Evolutionary conservation across 2,888 invertebrate species (phyloP), one percentile per base, ranked within the genome.

Genomic region (Embidobia sp.): DNA sequence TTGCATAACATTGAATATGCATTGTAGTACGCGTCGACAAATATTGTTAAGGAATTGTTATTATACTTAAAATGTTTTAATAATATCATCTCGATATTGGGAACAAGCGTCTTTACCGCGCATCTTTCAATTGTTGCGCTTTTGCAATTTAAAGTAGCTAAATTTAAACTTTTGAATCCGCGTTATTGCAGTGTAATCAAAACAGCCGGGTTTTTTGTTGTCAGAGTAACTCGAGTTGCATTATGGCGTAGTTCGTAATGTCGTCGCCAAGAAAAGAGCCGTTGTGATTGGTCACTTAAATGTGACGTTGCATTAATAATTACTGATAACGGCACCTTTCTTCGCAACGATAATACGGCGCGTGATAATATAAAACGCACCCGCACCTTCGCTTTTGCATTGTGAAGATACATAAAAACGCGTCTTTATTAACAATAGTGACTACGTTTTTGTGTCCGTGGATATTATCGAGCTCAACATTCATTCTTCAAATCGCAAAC

Each of bases 271-370:
- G 49, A 33, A 51, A 51, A 19, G 33, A 2, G 18, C n/a, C 49
- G 13, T 8, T 11, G 10, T 10, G 31, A 51, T 33, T 33, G 49
- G 49, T 19, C 33, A 51, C 19, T 51, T 51, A 33, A 33, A 33
- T 33, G n/a, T 51, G 49, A 51, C 49, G 49, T 51, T 22, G 49
- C 22, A 51, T 33, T 33, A 19, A 51, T 33, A 51, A 31, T 29
- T 29, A 16, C 49, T 33, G 49, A 51, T 51, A 51, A 33, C 33
- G 33, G 31, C 49, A 33, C 19, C 19, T 51, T 33, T 33, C 49
- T 33, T 33, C 13, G 22, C 49, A 48, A 15, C 19, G 49, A 51
- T 51, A 51, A 51, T 19, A 8, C 8, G 16, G 19, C 31, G n/a
- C n/a, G n/a, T n/a, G n/a, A n/a, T n/a, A n/a, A n/a, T n/a, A n/a